Evolutionary conservation across 2,888 invertebrate species (phyloP).

Genomic region (Drosophila vallismaia): DNA sequence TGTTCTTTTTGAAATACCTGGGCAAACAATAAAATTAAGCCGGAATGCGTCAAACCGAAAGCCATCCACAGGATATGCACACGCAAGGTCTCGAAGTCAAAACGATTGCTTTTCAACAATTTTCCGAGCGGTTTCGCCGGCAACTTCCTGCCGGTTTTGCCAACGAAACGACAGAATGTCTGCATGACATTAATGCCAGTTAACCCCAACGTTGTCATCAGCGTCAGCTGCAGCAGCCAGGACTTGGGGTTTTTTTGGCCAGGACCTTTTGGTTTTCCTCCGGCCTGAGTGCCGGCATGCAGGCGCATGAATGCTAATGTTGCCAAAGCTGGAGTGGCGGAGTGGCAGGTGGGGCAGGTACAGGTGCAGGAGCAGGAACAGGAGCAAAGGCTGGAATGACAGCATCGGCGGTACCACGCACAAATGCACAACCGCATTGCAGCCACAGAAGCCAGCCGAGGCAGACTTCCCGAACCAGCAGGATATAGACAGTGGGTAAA

Average conservation of each 20-base stretch:
- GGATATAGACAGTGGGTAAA: slow-evolving; percentile 23
- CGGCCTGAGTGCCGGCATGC: slow-evolving; percentile 25
- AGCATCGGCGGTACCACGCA: slow-evolving; percentile 63
- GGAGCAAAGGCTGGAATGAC: slow-evolving; percentile 8
- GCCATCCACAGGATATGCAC: slow-evolving; percentile 19
- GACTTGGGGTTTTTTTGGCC: slow-evolving; percentile 55
- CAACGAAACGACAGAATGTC: slow-evolving; percentile 62
- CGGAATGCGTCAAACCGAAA: slow-evolving; percentile 8
- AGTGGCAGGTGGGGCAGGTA: background rate
- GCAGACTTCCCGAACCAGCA: slow-evolving; percentile 16
- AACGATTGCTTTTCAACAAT: slow-evolving; percentile 65
- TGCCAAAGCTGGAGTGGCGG: background rate
- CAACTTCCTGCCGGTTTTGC: slow-evolving; percentile 28
- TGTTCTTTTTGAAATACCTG: slow-evolving; percentile 12
- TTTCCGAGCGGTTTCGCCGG: slow-evolving; percentile 59
- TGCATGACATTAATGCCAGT: slow-evolving; percentile 79
- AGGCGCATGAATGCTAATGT: slow-evolving; percentile 78
- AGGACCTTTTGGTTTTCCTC: slow-evolving; percentile 27
- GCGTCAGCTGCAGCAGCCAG: slow-evolving; percentile 64
- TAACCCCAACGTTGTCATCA: slow-evolving; percentile 74
- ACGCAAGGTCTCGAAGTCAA: slow-evolving; percentile 24
- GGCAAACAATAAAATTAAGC: slow-evolving; percentile 16
- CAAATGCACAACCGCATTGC: slow-evolving; percentile 74
- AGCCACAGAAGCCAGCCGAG: slow-evolving; percentile 56
- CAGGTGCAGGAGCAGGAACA: slow-evolving; percentile 3